A percentile compares a stretch with the other conserved stretches of the same genome.
These are phyloP conservation scores for Hofmannophila pseudospretella DNA, from an alignment of 2,888 invertebrate genomes.

Conservation along the genomic window DNA sequence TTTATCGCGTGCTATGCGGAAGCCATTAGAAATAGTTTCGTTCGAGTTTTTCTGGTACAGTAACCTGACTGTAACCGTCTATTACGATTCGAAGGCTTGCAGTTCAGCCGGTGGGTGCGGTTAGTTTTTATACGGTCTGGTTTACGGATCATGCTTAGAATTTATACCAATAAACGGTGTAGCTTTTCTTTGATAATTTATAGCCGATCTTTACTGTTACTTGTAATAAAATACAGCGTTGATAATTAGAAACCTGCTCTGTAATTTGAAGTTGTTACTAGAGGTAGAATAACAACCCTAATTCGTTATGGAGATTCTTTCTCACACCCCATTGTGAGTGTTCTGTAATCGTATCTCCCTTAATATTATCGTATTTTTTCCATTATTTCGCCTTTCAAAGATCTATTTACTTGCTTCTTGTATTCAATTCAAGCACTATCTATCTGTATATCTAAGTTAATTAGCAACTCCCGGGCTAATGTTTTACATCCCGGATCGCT, in stretches of 20 bases:
- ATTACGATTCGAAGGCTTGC: constrained; percentile 38
- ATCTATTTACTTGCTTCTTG: too few species aligned
- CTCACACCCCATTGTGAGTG: background rate
- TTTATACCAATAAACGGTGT: constrained; percentile 36
- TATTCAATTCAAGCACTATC: too few species aligned
- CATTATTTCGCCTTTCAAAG: too few species aligned
- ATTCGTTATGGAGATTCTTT: background rate
- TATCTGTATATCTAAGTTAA: too few species aligned
- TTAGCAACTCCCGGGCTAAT: too few species aligned
- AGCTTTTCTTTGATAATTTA: constrained; percentile 25
- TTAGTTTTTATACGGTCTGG: constrained; percentile 40
- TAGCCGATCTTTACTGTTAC: background rate
- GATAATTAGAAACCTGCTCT: too few species aligned
- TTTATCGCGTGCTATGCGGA: constrained; percentile 27
- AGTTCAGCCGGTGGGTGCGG: constrained; percentile 35
- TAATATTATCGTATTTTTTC: too few species aligned
- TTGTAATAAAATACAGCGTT: too few species aligned
- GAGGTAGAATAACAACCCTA: background rate
- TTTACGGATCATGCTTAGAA: constrained; percentile 39
- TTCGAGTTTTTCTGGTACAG: constrained; percentile 33
- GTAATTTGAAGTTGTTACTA: too few species aligned
- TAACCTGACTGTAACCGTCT: constrained; percentile 23
- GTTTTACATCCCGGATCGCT: background rate
- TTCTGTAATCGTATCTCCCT: background rate
- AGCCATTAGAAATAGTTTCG: constrained; percentile 32